Conservation (phyloP, 1,140 invertebrate species). For the Rhyacophila brunnea region DNA sequence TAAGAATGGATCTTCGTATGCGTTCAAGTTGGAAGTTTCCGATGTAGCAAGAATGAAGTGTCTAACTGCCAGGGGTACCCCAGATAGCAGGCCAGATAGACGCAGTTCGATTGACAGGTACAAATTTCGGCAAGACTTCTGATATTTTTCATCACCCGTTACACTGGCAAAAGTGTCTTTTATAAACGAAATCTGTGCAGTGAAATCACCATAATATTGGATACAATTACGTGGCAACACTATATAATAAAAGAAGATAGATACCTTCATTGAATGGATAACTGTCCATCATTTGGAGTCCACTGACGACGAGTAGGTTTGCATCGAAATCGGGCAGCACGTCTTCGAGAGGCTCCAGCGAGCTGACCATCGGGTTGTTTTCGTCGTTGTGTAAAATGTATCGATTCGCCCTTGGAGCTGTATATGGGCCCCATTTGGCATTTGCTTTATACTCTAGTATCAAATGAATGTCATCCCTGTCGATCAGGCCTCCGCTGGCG, state of each 20-base stretch:
- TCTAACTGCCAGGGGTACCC: too few relatives aligned
- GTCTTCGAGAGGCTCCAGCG: conserved; percentile 68
- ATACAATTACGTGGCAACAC: too few relatives aligned
- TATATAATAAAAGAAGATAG: background rate
- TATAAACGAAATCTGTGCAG: too few relatives aligned
- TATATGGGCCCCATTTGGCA: conserved; percentile 73
- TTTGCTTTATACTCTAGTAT: conserved; percentile 68
- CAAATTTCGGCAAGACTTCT: too few relatives aligned
- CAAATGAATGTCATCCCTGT: conserved; percentile 80
- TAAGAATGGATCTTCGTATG: too few relatives aligned
- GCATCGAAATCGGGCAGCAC: conserved; percentile 66
- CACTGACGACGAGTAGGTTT: conserved; percentile 77
- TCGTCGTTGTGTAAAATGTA: conserved; percentile 85
- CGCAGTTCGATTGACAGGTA: too few relatives aligned
- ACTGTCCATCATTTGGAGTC: conserved; percentile 90
- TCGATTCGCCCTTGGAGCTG: conserved; percentile 78
- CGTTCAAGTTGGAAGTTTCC: too few relatives aligned
- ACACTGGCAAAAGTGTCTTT: too few relatives aligned
- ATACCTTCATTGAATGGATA: conserved; percentile 69
- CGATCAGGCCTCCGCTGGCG: conserved; percentile 60
- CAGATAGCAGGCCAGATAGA: too few relatives aligned
- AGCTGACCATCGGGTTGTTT: conserved; percentile 75
- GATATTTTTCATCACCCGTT: too few relatives aligned
- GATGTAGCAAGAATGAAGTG: too few relatives aligned
- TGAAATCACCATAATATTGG: too few relatives aligned